Conservation (phyloP, 2,113 vertebrate genomes). For the Hypanus sabinus region DNA sequence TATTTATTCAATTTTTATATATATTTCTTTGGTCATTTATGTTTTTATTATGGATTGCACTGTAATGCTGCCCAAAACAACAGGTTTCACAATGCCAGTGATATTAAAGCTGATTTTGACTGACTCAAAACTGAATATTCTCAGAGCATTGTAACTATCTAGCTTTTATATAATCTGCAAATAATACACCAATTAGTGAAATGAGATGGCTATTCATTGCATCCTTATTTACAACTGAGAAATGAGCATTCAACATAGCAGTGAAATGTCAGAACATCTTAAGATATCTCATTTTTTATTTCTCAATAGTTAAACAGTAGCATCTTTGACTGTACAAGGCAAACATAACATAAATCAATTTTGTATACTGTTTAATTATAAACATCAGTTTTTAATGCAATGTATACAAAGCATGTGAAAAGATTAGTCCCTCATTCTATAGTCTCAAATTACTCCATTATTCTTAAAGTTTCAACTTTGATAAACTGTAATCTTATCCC, state of each 20-base stretch:
- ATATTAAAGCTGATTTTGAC: too few relatives aligned
- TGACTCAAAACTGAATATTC: background rate
- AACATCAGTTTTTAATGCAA: constrained; percentile 24
- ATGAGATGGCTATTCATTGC: background rate
- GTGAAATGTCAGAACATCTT: background rate
- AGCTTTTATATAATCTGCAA: background rate
- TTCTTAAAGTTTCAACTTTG: background rate
- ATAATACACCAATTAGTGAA: background rate
- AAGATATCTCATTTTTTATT: background rate
- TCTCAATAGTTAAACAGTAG: constrained; percentile 12
- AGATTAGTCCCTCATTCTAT: background rate
- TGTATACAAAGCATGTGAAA: background rate
- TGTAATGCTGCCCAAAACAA: too few relatives aligned
- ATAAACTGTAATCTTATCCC: background rate
- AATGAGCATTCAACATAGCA: constrained; percentile 39
- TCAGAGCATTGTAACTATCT: background rate
- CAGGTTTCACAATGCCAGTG: too few relatives aligned
- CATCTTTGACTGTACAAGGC: constrained; percentile 18
- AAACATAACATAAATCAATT: constrained; percentile 17
- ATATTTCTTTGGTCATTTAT: too few relatives aligned
- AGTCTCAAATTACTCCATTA: background rate
- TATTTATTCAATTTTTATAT: too few relatives aligned
- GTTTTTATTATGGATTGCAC: too few relatives aligned
- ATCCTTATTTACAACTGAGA: background rate
- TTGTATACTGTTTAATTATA: constrained; percentile 20